phyloP scores from a whole-genome alignment of 2,797 vertebrate species.

The Cirrhinus molitorella region DNA sequence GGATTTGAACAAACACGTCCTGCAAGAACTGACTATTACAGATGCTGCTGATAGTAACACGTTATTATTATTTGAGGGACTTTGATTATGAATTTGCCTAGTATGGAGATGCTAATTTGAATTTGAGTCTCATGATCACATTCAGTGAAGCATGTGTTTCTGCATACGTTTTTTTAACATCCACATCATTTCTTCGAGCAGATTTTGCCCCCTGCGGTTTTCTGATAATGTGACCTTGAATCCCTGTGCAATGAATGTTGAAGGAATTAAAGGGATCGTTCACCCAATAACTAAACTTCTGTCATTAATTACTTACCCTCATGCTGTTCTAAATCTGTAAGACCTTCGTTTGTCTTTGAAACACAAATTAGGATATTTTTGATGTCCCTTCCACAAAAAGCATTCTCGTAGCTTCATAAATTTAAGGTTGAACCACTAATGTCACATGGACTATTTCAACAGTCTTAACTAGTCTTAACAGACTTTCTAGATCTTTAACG shows the following conservation, averaged over 20 bases:
- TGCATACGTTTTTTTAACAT: background rate
- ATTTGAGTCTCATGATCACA: background rate
- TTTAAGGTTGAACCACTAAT: too few species aligned
- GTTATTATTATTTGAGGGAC: background rate
- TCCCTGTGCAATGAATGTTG: conserved; percentile 18
- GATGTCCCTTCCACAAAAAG: too few species aligned
- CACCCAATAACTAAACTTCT: too few species aligned
- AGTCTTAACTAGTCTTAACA: too few species aligned
- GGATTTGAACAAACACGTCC: conserved; percentile 77
- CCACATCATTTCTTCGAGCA: background rate
- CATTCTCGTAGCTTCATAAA: too few species aligned
- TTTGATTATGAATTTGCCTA: background rate
- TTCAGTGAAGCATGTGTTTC: conserved; percentile 21
- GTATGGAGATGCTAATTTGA: background rate
- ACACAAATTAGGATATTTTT: too few species aligned
- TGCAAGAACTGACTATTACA: background rate
- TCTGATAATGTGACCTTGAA: conserved; percentile 7
- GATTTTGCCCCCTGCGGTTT: background rate
- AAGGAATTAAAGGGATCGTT: background rate
- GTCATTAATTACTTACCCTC: too few species aligned
- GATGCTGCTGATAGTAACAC: conserved; percentile 16
- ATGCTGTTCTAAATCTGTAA: too few species aligned
- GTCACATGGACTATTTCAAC: too few species aligned
- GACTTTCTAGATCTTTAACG: too few species aligned
- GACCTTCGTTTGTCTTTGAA: too few species aligned